Evolutionary conservation across 2,113 vertebrate species (phyloP).

Genomic region (Phycodurus eques): DNA sequence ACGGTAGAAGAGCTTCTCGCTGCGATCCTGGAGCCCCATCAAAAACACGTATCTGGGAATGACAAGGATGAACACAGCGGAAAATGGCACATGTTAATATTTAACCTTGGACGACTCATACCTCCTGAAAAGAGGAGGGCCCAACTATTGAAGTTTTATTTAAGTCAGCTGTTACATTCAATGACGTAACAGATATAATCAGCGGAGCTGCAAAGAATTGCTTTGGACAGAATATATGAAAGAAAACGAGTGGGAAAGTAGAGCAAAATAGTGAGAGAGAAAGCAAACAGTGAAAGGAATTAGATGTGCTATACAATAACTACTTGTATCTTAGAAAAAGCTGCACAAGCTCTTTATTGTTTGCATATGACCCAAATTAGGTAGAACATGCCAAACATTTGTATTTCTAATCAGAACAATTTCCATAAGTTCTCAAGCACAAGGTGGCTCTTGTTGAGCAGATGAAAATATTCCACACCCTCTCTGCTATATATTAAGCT

Average conservation of each 20-base stretch:
- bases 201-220: neutral
- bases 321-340: conserved; percentile 20
- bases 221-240: neutral
- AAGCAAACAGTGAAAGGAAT: neutral
- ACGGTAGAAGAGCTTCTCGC: conserved; percentile 95
- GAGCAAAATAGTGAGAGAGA: neutral
- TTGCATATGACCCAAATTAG: conserved; percentile 59
- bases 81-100: conserved; percentile 36
- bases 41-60: conserved; percentile 87
- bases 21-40: conserved; percentile 93
- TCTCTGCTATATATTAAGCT: conserved; percentile 36
- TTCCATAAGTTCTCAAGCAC: conserved; percentile 57
- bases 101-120: conserved; percentile 26
- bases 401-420: conserved; percentile 54
- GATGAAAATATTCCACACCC: conserved; percentile 37
- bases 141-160: conserved; percentile 42
- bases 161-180: conserved; percentile 43
- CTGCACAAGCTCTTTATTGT: conserved; percentile 47
- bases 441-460: conserved; percentile 63
- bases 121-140: conserved; percentile 15
- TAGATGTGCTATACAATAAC: conserved; percentile 16
- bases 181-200: neutral
- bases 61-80: conserved; percentile 30
- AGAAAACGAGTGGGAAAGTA: conserved; percentile 10
- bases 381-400: conserved; percentile 28